phyloP scores from a whole-genome alignment of 2,113 vertebrate species.

The Hylia prasina region DNA sequence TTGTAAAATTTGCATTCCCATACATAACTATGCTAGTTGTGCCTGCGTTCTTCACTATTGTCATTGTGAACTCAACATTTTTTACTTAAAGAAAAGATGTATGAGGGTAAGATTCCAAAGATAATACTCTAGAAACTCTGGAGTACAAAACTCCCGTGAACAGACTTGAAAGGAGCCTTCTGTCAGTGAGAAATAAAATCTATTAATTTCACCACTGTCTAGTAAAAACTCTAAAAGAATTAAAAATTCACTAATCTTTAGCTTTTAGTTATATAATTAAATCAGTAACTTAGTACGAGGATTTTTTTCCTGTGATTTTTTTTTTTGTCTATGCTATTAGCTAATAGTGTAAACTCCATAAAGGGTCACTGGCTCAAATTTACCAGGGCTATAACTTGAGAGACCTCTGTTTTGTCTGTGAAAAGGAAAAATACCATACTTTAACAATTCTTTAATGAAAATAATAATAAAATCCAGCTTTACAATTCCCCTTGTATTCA shows the following conservation, averaged over 20 bases:
- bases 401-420: neutral
- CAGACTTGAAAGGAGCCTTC: neutral
- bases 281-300: neutral
- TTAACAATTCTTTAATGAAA: neutral
- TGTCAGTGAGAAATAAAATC: neutral
- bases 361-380: neutral
- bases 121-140: neutral
- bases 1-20: neutral
- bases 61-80: neutral
- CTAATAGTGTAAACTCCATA: neutral
- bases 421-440: neutral
- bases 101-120: neutral
- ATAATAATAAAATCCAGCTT: neutral
- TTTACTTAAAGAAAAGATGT: neutral
- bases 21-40: neutral
- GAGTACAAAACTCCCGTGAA: neutral
- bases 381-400: neutral
- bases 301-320: neutral
- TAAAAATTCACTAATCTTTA: neutral
- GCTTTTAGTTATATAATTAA: neutral
- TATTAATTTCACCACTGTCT: neutral
- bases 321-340: neutral
- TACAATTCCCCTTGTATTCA: neutral
- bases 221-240: neutral
- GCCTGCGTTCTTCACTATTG: neutral